Evolutionary conservation across 2,797 vertebrate species (phyloP).

Genomic region (Malurus leucopterus): DNA sequence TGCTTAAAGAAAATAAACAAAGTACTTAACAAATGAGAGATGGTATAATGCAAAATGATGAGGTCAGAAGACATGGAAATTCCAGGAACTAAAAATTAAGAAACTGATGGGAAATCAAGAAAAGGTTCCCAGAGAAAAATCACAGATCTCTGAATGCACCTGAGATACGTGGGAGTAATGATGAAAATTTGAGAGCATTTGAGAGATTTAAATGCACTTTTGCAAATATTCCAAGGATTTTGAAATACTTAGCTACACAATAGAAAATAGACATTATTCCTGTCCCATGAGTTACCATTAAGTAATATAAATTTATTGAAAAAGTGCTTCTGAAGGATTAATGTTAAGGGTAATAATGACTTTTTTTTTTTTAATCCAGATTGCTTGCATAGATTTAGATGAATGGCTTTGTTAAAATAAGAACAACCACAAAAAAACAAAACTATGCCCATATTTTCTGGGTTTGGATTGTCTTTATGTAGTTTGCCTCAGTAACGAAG

Average conservation of each 20-base stretch:
- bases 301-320: not conserved
- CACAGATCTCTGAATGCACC: not conserved
- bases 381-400: not conserved
- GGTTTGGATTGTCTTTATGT: not conserved
- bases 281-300: not conserved
- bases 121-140: not conserved
- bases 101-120: not conserved
- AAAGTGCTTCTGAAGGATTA: not conserved
- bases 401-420: not conserved
- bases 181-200: not conserved
- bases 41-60: not conserved
- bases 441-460: not conserved
- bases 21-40: not conserved
- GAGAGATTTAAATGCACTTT: slow-evolving; percentile 2
- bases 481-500: not conserved
- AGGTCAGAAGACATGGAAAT: not conserved
- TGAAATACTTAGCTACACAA: not conserved
- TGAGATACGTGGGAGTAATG: not conserved
- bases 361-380: not conserved
- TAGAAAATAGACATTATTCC: not conserved
- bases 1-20: not conserved
- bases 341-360: not conserved
- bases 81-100: not conserved
- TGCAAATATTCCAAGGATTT: slow-evolving; percentile 22
- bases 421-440: not conserved